Evolutionary conservation across 2,888 invertebrate genomes (phyloP).

Genomic region (Archips crataeganus): DNA sequence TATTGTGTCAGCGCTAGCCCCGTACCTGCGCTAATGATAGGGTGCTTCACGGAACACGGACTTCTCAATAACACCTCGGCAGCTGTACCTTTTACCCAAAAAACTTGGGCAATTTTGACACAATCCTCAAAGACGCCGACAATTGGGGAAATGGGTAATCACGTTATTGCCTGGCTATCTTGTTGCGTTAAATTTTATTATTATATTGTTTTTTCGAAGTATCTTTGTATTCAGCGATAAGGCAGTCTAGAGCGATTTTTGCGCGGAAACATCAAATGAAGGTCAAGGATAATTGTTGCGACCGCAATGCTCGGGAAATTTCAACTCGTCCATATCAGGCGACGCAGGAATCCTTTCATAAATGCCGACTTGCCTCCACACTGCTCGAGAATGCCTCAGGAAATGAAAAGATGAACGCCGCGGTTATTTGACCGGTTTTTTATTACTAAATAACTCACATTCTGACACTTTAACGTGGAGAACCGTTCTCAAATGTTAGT

Average conservation of each 20-base stretch:
- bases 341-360: constrained; percentile 32
- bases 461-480: constrained; percentile 43
- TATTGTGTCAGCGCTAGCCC: constrained; percentile 57
- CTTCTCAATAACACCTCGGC: constrained; percentile 72
- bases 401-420: constrained; percentile 43
- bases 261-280: constrained; percentile 27
- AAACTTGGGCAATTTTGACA: constrained; percentile 56
- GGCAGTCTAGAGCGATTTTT: constrained; percentile 27
- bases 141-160: constrained; percentile 67
- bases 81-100: constrained; percentile 55
- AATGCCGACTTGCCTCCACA: constrained; percentile 20
- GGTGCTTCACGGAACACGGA: constrained; percentile 57
- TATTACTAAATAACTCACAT: constrained; percentile 46
- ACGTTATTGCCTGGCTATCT: constrained; percentile 50
- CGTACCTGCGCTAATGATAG: constrained; percentile 80
- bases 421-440: constrained; percentile 44
- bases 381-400: constrained; percentile 18
- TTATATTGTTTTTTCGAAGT: constrained; percentile 52
- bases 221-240: constrained; percentile 28
- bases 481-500: constrained; percentile 21
- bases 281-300: constrained; percentile 36
- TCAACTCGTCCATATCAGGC: constrained; percentile 11
- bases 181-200: constrained; percentile 58
- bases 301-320: constrained; percentile 31
- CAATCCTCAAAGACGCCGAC: constrained; percentile 57